phyloP scores from a whole-genome alignment of 1,140 invertebrate species.

The Reticulitermes speratus region DNA sequence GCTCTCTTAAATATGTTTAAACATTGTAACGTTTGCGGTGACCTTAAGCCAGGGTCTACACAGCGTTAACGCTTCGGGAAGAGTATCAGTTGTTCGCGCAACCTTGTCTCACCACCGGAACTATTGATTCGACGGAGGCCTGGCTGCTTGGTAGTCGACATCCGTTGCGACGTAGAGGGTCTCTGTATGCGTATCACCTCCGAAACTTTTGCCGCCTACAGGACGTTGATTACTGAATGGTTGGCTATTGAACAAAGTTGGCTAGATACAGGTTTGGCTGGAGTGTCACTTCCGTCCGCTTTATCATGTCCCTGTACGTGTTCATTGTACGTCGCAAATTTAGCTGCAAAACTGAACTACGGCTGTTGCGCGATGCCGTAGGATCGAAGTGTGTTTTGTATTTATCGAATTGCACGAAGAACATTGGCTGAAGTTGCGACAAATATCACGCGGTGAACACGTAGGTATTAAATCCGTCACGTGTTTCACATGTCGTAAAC shows the following conservation, averaged over 20 bases:
- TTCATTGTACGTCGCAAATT: background rate
- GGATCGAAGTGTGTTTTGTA: background rate
- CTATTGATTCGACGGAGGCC: background rate
- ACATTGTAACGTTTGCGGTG: too few species aligned
- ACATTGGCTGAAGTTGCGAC: too few species aligned
- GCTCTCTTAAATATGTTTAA: too few species aligned
- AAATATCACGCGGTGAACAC: too few species aligned
- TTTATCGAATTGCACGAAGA: background rate
- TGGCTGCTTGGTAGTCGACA: background rate
- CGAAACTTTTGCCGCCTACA: background rate
- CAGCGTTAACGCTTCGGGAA: too few species aligned
- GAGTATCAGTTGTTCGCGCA: background rate
- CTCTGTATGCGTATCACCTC: background rate
- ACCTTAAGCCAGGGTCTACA: too few species aligned
- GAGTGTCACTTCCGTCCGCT: background rate
- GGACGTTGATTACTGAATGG: background rate
- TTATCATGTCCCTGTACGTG: background rate
- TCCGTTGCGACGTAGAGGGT: background rate
- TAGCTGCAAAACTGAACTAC: background rate
- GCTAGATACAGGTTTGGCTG: background rate
- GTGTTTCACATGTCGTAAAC: too few species aligned
- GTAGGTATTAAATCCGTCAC: too few species aligned
- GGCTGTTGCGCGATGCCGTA: background rate
- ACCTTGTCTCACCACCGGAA: background rate
- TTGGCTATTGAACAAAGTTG: background rate